Evolutionary conservation across 1,140 invertebrate genomes (phyloP), one percentile per base, ranked within the genome.

Genomic region (Ylistrum balloti): DNA sequence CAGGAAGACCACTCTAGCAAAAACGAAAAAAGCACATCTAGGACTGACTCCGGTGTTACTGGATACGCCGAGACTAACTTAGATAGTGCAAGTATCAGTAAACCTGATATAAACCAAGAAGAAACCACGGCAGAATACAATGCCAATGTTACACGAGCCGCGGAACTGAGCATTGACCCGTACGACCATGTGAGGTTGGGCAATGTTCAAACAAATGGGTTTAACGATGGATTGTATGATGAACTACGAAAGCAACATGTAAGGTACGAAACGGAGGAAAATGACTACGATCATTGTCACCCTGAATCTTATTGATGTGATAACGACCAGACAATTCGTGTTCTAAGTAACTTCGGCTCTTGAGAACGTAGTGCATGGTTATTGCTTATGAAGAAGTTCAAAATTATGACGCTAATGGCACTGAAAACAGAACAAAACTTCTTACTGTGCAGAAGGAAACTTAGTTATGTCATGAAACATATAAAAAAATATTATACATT

Each of bases 251-350:
- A 74, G 13, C 56, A 74, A 74, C 22, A 74, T 28, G 56, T 74
- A 0, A 22, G 56, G 5, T 74, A n/a, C 56, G 22, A 28, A 74
- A 11, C 5, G 5, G 56, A 74, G 0, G 56, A 74, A 9, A 74
- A 74, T 74, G 56, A 74, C 17, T 74, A 74, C n/a, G 56, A 74
- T 28, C 56, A 74, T 74, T 74, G 56, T 45, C 20, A 45, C n/a
- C n/a, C n/a, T n/a, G n/a, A n/a, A n/a, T n/a, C n/a, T n/a, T n/a
- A n/a, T n/a, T n/a, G n/a, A n/a, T n/a, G n/a, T n/a, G n/a, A n/a
- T n/a, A n/a, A n/a, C n/a, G n/a, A n/a, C n/a, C n/a, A n/a, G n/a
- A n/a, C n/a, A n/a, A n/a, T n/a, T n/a, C n/a, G n/a, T n/a, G n/a
- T n/a, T n/a, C n/a, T n/a, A n/a, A n/a, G n/a, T n/a, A n/a, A n/a